These are phyloP conservation scores for Prunella fulvescens DNA, from an alignment of 2,113 vertebrate genomes.

Conservation along the genomic window DNA sequence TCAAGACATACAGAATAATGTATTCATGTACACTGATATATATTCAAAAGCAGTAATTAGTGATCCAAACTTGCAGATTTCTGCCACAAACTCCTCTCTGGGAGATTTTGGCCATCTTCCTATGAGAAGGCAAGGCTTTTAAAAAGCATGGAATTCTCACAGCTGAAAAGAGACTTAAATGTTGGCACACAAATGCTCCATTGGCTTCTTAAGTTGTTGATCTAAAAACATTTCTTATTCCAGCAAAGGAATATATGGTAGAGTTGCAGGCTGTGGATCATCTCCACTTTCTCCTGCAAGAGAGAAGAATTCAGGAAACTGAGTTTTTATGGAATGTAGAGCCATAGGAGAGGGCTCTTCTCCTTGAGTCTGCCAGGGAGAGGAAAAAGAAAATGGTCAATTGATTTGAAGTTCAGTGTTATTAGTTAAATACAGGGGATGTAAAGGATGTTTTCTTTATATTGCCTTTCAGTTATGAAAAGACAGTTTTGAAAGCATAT, in stretches of 20 bases:
- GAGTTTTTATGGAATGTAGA: not conserved
- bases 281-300: not conserved
- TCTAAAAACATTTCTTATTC: slow-evolving; percentile 21
- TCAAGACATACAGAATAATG: not conserved
- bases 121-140: slow-evolving; percentile 28
- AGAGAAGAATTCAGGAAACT: not conserved
- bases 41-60: slow-evolving; percentile 5
- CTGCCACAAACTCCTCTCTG: not conserved
- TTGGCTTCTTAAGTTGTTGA: slow-evolving; percentile 23
- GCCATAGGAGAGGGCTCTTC: not conserved
- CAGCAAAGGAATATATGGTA: not conserved
- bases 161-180: slow-evolving; percentile 6
- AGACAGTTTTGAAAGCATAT: not conserved
- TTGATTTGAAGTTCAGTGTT: not conserved
- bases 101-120: slow-evolving; percentile 18
- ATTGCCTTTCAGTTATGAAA: not conserved
- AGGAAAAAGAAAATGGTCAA: not conserved
- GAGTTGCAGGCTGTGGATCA: not conserved
- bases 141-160: not conserved
- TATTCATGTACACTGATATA: not conserved
- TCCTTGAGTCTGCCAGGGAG: not conserved
- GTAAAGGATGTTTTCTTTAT: not conserved
- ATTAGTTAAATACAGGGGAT: not conserved
- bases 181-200: slow-evolving; percentile 4
- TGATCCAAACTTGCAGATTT: not conserved